Conservation (phyloP, 2,797 vertebrate species). For the Anolis apletophallus region DNA sequence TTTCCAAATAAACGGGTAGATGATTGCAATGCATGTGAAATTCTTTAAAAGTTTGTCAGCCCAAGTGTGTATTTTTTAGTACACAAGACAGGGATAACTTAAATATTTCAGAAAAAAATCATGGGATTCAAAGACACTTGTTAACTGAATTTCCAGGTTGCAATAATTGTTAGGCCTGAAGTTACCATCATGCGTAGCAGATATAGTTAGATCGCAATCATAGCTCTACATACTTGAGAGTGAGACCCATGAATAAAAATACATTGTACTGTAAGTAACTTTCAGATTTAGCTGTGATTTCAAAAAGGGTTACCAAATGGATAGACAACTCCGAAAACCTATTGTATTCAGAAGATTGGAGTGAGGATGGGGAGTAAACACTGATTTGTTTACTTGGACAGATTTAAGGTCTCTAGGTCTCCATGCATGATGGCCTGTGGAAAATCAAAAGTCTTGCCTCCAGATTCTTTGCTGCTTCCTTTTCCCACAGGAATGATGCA, state of each 20-base stretch:
- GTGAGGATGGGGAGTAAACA: slow-evolving; percentile 22
- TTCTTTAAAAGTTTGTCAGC: background rate
- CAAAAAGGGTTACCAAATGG: background rate
- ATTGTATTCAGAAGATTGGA: background rate
- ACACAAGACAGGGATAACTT: background rate
- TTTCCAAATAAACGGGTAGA: background rate
- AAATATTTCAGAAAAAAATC: background rate
- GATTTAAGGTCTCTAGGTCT: background rate
- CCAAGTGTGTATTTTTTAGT: background rate
- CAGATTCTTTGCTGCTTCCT: slow-evolving; percentile 31
- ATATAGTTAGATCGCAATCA: background rate
- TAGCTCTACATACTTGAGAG: background rate
- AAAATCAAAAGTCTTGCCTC: slow-evolving; percentile 21
- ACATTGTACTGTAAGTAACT: background rate
- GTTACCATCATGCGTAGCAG: background rate
- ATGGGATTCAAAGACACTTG: fast-evolving
- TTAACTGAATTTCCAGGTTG: slow-evolving; percentile 1
- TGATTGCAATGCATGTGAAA: background rate
- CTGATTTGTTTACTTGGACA: too few relatives aligned
- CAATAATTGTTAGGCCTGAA: background rate
- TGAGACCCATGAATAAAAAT: background rate
- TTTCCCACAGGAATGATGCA: slow-evolving; percentile 17
- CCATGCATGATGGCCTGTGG: slow-evolving; percentile 19
- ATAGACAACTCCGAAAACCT: background rate
- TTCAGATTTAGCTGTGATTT: background rate